phyloP scores from a whole-genome alignment of 2,797 vertebrate species.

The Microctenopoma lineatum region DNA sequence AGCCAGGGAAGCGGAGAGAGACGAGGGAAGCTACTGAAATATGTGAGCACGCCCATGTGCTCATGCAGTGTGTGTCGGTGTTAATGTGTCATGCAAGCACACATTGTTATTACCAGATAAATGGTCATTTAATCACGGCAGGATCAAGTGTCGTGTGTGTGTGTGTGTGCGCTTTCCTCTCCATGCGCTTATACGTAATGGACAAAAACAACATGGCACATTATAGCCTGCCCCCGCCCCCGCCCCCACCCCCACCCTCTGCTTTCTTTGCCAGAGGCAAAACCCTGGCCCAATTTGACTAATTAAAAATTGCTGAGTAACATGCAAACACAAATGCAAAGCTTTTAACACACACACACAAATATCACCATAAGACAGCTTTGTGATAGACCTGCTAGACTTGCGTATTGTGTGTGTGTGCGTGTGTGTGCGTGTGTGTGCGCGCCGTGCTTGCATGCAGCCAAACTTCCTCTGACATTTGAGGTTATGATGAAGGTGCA shows the following conservation, averaged over 20 bases:
- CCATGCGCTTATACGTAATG: conserved; percentile 18
- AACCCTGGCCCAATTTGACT: conserved; percentile 66
- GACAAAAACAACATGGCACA: conserved; percentile 16
- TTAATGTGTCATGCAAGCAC: conserved; percentile 19
- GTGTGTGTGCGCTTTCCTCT: conserved; percentile 10
- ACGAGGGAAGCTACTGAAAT: not conserved
- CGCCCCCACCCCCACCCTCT: not conserved
- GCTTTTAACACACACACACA: not conserved
- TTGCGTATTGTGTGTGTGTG: not conserved
- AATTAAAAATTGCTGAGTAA: conserved; percentile 70
- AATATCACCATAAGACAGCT: not conserved
- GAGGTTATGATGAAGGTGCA: conserved; percentile 60
- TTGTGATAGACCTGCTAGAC: not conserved
- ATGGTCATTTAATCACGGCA: conserved; percentile 14
- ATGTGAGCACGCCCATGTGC: conserved; percentile 1
- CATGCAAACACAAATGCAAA: conserved; percentile 10
- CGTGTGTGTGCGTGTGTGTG: not conserved
- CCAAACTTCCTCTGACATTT: conserved; percentile 56
- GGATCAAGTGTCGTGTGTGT: conserved; percentile 4
- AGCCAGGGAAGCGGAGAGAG: conserved; percentile 16
- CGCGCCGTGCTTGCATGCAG: conserved; percentile 19
- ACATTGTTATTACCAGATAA: conserved; percentile 20
- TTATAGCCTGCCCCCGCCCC: not conserved
- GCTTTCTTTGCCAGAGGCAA: conserved; percentile 35
- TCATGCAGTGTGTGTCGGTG: not conserved